phyloP scores from a whole-genome alignment of 2,113 vertebrate genomes.

The Pogona vitticeps region DNA sequence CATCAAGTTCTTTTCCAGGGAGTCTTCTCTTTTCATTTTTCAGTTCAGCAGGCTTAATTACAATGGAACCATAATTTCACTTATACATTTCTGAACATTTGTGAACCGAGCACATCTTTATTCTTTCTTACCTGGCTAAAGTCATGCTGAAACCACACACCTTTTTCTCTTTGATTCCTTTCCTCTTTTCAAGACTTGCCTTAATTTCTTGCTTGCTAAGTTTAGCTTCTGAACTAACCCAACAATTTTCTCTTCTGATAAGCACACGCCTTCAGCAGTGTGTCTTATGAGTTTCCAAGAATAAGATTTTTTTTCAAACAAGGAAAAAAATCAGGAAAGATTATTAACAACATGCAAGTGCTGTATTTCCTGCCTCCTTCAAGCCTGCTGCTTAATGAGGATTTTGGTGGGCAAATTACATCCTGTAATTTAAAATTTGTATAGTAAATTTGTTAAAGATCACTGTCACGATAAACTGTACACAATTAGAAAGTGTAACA shows the following conservation, averaged over 20 bases:
- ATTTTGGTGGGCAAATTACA: not conserved
- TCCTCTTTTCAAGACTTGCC: slow-evolving; percentile 19
- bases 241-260: slow-evolving; percentile 39
- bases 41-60: slow-evolving; percentile 36
- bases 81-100: slow-evolving; percentile 52
- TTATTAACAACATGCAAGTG: not conserved
- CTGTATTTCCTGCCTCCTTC: not conserved
- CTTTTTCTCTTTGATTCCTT: slow-evolving; percentile 12
- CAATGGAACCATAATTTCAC: not conserved
- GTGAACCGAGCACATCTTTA: slow-evolving; percentile 34
- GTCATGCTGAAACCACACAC: slow-evolving; percentile 25
- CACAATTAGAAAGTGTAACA: not conserved
- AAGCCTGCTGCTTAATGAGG: slow-evolving; percentile 10
- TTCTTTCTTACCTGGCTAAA: slow-evolving; percentile 24
- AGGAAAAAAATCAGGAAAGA: not conserved
- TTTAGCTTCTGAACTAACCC: slow-evolving; percentile 25
- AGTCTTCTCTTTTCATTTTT: too few species aligned
- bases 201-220: slow-evolving; percentile 57
- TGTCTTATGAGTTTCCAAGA: slow-evolving; percentile 6
- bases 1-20: too few species aligned
- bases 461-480: slow-evolving; percentile 24
- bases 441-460: not conserved
- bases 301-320: not conserved
- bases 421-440: slow-evolving; percentile 26
- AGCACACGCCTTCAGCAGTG: slow-evolving; percentile 1